These are phyloP conservation scores for Prionace glauca DNA, from an alignment of 2,797 vertebrate species.

Conservation along the genomic window DNA sequence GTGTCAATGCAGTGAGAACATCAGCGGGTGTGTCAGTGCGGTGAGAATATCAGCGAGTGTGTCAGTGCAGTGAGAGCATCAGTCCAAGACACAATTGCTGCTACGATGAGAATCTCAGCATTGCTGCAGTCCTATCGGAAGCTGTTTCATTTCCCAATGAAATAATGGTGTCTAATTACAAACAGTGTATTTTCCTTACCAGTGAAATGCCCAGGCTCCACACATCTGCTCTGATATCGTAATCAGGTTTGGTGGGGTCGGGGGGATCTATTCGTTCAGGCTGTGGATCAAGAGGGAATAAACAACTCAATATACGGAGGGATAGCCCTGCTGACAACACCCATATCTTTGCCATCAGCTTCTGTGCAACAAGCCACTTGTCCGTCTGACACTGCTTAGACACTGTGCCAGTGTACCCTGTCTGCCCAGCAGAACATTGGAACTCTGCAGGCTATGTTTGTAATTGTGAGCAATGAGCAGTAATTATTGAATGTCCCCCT, in stretches of 20 bases:
- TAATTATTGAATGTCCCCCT: neutral
- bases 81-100: neutral
- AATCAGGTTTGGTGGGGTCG: conserved; percentile 89
- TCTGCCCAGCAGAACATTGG: neutral
- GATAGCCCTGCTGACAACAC: neutral
- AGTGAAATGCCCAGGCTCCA: conserved; percentile 94
- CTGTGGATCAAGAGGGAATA: conserved; percentile 52
- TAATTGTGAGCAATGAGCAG: neutral
- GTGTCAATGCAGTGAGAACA: neutral
- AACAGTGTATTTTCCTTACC: conserved; percentile 57
- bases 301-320: neutral
- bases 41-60: too few species aligned
- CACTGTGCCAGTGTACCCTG: neutral
- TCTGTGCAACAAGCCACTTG: too few species aligned
- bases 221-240: conserved; percentile 89
- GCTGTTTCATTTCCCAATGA: neutral
- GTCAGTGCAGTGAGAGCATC: too few species aligned
- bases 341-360: too few species aligned
- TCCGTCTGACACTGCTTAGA: neutral
- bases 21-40: too few species aligned
- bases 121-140: neutral
- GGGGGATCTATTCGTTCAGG: conserved; percentile 92
- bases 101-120: neutral
- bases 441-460: neutral
- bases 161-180: neutral